Conservation (phyloP, 2,113 vertebrate genomes). For the Stegastes partitus region DNA sequence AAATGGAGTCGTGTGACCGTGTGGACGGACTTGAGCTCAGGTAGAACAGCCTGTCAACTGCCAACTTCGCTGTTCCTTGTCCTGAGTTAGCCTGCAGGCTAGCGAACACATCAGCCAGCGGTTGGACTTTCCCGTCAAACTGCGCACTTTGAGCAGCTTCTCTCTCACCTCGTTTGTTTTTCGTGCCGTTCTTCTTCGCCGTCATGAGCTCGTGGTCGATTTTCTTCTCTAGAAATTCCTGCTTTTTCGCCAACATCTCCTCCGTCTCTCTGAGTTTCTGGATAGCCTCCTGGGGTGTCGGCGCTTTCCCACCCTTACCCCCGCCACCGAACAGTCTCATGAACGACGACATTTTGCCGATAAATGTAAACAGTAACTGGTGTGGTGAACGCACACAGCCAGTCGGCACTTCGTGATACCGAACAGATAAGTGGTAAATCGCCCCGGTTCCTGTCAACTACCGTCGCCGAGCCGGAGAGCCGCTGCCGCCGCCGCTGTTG, state of each 20-base stretch:
- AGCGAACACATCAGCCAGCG: slow-evolving; percentile 13
- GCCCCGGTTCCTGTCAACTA: not conserved
- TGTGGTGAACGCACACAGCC: not conserved
- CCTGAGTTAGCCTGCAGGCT: slow-evolving; percentile 47
- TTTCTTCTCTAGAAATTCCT: slow-evolving; percentile 96
- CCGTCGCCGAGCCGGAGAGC: not conserved
- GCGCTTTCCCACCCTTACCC: slow-evolving; percentile 88
- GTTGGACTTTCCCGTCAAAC: not conserved
- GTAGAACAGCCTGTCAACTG: not conserved
- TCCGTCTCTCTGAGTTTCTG: slow-evolving; percentile 95
- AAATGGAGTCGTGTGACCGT: slow-evolving; percentile 4
- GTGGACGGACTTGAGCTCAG: not conserved
- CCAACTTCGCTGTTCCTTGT: slow-evolving; percentile 41
- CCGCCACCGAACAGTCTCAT: slow-evolving; percentile 91
- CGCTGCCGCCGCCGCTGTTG: slow-evolving; percentile 18
- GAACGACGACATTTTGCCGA: slow-evolving; percentile 87
- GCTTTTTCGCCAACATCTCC: slow-evolving; percentile 96
- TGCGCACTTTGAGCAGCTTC: not conserved
- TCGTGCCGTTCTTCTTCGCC: slow-evolving; percentile 95
- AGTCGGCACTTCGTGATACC: not conserved
- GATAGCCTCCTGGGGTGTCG: slow-evolving; percentile 94
- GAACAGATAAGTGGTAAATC: not conserved
- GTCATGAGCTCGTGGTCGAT: slow-evolving; percentile 91
- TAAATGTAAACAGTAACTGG: not conserved
- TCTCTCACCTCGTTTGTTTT: slow-evolving; percentile 95